These are phyloP conservation scores for Clavelina lepadiformis DNA, from an alignment of 23 tunicate genomes.

Conservation along the genomic window DNA sequence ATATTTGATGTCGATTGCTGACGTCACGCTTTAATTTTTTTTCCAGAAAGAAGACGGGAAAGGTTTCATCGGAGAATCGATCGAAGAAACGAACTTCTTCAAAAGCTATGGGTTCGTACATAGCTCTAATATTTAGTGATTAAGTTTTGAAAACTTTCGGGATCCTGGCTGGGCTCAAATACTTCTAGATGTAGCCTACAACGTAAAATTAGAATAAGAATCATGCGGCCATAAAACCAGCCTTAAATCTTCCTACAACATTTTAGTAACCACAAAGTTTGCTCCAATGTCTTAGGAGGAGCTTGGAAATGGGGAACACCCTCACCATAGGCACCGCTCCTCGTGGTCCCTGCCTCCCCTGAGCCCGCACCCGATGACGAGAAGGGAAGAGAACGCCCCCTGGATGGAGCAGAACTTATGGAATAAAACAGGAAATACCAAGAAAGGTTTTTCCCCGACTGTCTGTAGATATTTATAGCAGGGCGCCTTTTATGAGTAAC, in stretches of 20 bases:
- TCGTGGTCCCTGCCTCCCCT: constrained; percentile 64
- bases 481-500: no score
- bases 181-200: no score
- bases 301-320: constrained; percentile 58
- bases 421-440: constrained; percentile 81
- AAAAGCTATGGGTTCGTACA: constrained; percentile 96
- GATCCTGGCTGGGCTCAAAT: no score
- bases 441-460: constrained; percentile 56
- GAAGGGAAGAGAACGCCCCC: constrained; percentile 37
- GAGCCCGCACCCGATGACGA: constrained; percentile 33
- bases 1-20: no score
- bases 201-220: no score
- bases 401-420: constrained; percentile 49
- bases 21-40: no score
- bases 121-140: no score
- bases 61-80: constrained; percentile 63
- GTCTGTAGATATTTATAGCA: no score
- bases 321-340: constrained; percentile 11
- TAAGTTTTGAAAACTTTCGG: no score
- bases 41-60: constrained; percentile 58
- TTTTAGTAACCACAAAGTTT: no score
- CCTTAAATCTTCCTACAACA: no score
- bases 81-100: constrained; percentile 83
- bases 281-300: constrained; percentile 48
- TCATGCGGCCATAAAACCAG: no score